phyloP scores from a whole-genome alignment of 2,888 invertebrate genomes.

The Drosophila cyrtoloma region DNA sequence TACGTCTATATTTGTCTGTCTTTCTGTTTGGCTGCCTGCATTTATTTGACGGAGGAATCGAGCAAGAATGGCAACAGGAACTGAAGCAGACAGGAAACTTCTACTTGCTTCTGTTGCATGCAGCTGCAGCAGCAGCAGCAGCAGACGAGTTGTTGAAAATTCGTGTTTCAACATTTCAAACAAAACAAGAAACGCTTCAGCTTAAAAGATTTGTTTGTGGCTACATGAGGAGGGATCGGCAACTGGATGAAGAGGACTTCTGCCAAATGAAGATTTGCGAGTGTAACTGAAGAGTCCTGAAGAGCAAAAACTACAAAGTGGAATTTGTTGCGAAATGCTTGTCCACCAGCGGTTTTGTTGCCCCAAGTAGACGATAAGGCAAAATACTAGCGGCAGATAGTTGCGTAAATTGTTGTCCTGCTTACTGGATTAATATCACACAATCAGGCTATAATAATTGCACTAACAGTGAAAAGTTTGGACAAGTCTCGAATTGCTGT shows the following conservation, averaged over 20 bases:
- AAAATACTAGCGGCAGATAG: neutral
- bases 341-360: slow-evolving; percentile 6
- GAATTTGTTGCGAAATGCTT: slow-evolving; percentile 15
- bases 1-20: neutral
- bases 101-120: neutral
- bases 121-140: slow-evolving; percentile 4
- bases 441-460: neutral
- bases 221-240: neutral
- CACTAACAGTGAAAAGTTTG: neutral
- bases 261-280: slow-evolving; percentile 35
- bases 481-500: neutral
- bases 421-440: neutral
- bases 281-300: slow-evolving; percentile 9
- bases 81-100: slow-evolving; percentile 26
- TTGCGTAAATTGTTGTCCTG: neutral
- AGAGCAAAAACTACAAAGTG: neutral
- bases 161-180: slow-evolving; percentile 24
- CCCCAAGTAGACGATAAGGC: neutral
- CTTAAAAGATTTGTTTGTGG: slow-evolving; percentile 36
- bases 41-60: slow-evolving; percentile 16
- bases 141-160: slow-evolving; percentile 44
- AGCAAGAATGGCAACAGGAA: slow-evolving; percentile 5
- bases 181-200: slow-evolving; percentile 19
- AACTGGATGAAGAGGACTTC: neutral
- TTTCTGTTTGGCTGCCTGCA: slow-evolving; percentile 25